Evolutionary conservation across 2,797 vertebrate species (phyloP).

Genomic region (Eutrigla gurnardus): DNA sequence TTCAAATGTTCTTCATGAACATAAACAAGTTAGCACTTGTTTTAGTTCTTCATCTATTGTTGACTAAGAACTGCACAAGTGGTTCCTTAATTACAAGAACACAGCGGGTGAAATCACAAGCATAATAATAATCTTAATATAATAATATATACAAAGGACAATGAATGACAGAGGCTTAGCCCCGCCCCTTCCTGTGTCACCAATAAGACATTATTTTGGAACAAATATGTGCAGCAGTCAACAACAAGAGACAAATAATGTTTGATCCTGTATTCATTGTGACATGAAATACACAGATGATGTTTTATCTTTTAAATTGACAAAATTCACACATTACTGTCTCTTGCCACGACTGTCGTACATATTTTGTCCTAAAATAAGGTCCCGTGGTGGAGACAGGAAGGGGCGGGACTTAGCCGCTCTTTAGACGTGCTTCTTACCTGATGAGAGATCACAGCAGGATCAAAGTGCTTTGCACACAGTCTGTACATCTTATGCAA

Average conservation of each 20-base stretch:
- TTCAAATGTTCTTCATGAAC: neutral
- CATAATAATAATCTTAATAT: neutral
- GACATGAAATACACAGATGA: too few relatives aligned
- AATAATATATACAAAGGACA: neutral
- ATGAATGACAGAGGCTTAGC: neutral
- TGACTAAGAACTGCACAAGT: neutral
- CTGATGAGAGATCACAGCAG: slow-evolving; percentile 91
- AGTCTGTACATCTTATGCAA: slow-evolving; percentile 93
- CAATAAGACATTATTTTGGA: too few relatives aligned
- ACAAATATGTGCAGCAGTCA: too few relatives aligned
- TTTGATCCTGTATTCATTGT: too few relatives aligned
- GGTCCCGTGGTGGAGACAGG: too few relatives aligned
- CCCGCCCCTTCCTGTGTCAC: too few relatives aligned
- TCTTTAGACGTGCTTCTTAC: slow-evolving; percentile 79
- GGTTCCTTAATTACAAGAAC: neutral
- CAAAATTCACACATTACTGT: too few relatives aligned
- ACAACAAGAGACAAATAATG: too few relatives aligned
- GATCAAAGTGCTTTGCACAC: slow-evolving; percentile 96
- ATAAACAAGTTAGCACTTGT: neutral
- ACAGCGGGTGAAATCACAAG: neutral
- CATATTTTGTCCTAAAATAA: too few relatives aligned
- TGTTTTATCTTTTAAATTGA: too few relatives aligned
- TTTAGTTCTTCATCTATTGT: neutral
- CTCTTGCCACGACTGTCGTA: too few relatives aligned
- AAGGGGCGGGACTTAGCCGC: too few relatives aligned